These are phyloP conservation scores for Galemys pyrenaicus DNA, from an alignment of 2,113 vertebrate species.

Conservation along the genomic window DNA sequence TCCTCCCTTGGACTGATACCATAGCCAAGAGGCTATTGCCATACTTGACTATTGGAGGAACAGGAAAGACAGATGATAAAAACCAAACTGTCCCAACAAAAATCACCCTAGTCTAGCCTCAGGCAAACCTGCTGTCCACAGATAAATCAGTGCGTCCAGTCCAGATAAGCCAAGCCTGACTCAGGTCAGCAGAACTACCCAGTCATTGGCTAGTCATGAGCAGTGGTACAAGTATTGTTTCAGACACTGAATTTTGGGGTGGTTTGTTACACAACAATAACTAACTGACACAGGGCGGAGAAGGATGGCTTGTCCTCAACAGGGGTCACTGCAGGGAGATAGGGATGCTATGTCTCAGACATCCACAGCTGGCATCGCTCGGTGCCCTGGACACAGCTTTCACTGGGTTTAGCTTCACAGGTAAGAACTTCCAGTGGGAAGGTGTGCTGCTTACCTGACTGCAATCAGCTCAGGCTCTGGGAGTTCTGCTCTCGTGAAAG, in stretches of 20 bases:
- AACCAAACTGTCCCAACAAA: neutral
- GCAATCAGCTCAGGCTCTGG: accelerated
- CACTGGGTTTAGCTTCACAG: neutral
- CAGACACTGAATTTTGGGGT: neutral
- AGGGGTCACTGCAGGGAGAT: neutral
- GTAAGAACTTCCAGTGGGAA: neutral
- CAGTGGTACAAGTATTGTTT: neutral
- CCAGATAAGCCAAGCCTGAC: neutral
- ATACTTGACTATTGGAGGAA: neutral
- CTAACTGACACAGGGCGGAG: neutral
- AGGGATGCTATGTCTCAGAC: neutral
- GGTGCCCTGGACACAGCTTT: neutral
- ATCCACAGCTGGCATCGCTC: neutral
- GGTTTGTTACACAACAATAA: neutral
- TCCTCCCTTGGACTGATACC: neutral
- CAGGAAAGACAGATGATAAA: neutral
- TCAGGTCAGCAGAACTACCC: neutral
- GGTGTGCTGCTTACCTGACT: neutral
- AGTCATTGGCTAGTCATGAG: neutral
- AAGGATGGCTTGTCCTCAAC: neutral
- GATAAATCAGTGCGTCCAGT: neutral
- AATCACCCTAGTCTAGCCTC: neutral
- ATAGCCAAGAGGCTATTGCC: neutral
- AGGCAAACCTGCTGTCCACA: neutral
- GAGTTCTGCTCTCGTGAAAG: neutral